These are phyloP conservation scores for Caranx ignobilis DNA, from an alignment of 2,113 vertebrate genomes.

Conservation along the genomic window DNA sequence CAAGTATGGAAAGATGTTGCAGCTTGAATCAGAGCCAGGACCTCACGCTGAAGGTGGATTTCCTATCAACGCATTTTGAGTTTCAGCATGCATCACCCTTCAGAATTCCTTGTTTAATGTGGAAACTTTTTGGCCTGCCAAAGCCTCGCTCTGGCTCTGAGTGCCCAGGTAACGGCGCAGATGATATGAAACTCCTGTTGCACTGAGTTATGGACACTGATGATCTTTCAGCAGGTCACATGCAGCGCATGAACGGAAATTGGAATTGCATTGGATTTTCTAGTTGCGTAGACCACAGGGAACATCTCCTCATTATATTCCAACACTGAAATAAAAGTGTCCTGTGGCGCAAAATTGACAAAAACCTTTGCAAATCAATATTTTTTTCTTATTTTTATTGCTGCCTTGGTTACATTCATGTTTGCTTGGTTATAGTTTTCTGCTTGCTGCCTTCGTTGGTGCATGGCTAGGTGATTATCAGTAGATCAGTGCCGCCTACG, in stretches of 20 bases:
- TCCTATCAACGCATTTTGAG: conserved; percentile 28
- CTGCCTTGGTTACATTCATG: not conserved
- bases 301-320: not conserved
- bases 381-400: not conserved
- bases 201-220: not conserved
- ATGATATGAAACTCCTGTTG: conserved; percentile 13
- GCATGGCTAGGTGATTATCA: not conserved
- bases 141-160: conserved; percentile 17
- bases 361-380: not conserved
- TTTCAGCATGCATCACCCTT: conserved; percentile 31
- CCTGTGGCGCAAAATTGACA: not conserved
- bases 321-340: not conserved
- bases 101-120: conserved; percentile 63
- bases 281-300: not conserved
- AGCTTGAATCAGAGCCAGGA: not conserved
- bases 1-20: not conserved
- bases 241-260: no score
- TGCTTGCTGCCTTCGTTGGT: not conserved
- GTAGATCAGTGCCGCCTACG: not conserved
- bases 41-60: conserved; percentile 19
- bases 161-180: conserved; percentile 38
- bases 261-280: not conserved
- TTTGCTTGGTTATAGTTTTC: not conserved
- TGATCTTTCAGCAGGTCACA: not conserved
- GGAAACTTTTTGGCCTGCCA: conserved; percentile 64